phyloP scores from a whole-genome alignment of 2,797 vertebrate genomes.

The Euthynnus affinis region DNA sequence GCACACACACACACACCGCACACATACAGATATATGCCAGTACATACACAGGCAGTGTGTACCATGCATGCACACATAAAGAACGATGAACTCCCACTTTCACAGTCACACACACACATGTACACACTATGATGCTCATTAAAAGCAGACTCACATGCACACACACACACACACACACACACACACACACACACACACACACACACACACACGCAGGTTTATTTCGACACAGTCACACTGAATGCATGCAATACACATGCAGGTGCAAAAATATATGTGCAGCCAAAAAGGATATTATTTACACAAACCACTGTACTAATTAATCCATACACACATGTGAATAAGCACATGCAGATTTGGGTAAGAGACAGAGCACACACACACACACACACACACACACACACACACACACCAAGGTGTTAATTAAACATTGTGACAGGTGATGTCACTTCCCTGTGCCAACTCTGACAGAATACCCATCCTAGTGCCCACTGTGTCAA shows the following conservation, averaged over 20 bases:
- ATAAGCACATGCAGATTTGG: not conserved
- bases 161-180: no score
- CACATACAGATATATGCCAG: not conserved
- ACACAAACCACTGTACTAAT: slow-evolving; percentile 15
- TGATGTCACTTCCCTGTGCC: slow-evolving; percentile 77
- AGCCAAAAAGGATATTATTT: slow-evolving; percentile 9
- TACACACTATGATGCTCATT: slow-evolving; percentile 53
- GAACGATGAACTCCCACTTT: not conserved
- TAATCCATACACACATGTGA: slow-evolving; percentile 16
- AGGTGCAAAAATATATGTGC: slow-evolving; percentile 1
- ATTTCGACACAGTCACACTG: not conserved
- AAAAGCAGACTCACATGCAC: slow-evolving; percentile 22
- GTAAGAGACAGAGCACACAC: not conserved
- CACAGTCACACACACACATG: slow-evolving; percentile 14
- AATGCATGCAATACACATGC: not conserved
- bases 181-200: slow-evolving; percentile 8
- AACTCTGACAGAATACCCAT: slow-evolving; percentile 67
- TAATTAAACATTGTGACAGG: slow-evolving; percentile 85
- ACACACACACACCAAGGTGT: slow-evolving; percentile 63
- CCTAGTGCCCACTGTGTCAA: slow-evolving; percentile 73
- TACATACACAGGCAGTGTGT: not conserved
- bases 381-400: slow-evolving; percentile 23
- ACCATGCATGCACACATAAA: not conserved
- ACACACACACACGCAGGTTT: not conserved
- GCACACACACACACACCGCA: slow-evolving; percentile 16